Base-by-base conservation (phyloP, 2,888 invertebrate genomes). In the Andrena haemorrhoa region DNA sequence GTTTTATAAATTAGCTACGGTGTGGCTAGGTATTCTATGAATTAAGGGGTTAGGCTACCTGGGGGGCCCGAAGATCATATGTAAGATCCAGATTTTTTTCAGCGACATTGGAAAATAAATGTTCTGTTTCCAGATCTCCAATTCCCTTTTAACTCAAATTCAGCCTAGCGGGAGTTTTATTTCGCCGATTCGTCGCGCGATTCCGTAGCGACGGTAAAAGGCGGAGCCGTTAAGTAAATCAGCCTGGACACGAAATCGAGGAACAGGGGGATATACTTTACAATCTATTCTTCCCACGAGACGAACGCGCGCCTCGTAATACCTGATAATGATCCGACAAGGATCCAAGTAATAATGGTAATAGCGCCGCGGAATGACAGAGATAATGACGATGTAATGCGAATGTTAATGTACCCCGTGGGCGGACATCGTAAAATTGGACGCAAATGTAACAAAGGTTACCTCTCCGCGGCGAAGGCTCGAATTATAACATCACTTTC, bases 301-400 rank as follows among this genome's bases (percentile, higher is more conserved):
- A 65, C 31, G 73, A 64, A 76, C 82, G 82, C 58, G 75, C 71
- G 82, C 71, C 82, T 82, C 76, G 75, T 82, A 82, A 83, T 83
- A 83, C 78, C 63, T 78, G 83, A 83, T 83, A 83, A 83, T 83
- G 83, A 82, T 74, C 82, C 83, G 68, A 82, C 77, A 78, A 77
- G 66, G 83, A 83, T 82, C 74, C 83, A 58, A 77, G 82, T 83
- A 83, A 83, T 83, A 71, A 83, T 78, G 74, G 74, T 82, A 83
- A 83, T 83, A 82, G 82, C 66, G 29, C 56, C 49, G 76, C 51
- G 66, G 82, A 83, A 78, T 83, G 77, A 82, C 82, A 82, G 82
- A 82, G 83, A 83, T 83, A 83, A 83, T 83, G 83, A 82, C 83
- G 74, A 82, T 58, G 82, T 78, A 83, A 83, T 71, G 82, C 29